Conservation (phyloP, 2,888 invertebrate genomes). For the Noctua fimbriata region DNA sequence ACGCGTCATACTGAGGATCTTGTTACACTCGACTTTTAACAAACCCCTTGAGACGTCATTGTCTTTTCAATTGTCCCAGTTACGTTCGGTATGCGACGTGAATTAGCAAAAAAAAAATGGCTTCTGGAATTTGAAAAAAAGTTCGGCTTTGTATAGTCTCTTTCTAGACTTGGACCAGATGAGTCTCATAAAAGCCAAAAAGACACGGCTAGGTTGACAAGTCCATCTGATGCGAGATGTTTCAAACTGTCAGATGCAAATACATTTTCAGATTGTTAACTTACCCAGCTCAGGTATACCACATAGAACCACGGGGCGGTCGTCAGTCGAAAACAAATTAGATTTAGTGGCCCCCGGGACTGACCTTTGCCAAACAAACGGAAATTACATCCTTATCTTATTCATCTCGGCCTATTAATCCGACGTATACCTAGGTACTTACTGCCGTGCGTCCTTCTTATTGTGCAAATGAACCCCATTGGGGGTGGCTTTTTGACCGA, state of each 20-base stretch:
- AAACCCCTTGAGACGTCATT: not conserved
- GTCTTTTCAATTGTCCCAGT: not conserved
- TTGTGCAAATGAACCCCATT: slow-evolving; percentile 33
- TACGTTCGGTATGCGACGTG: not conserved
- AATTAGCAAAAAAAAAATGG: not conserved
- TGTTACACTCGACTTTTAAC: not conserved
- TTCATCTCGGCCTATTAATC: slow-evolving; percentile 55
- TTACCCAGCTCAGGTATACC: not conserved
- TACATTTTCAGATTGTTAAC: not conserved
- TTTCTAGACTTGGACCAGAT: no score
- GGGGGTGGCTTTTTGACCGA: not conserved
- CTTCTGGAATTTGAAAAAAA: not conserved
- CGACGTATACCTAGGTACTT: slow-evolving; percentile 9
- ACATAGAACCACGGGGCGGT: slow-evolving; percentile 15
- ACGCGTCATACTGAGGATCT: not conserved
- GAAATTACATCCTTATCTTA: slow-evolving; percentile 69
- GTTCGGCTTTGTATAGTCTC: not conserved
- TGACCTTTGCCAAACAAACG: slow-evolving; percentile 66
- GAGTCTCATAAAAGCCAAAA: not conserved
- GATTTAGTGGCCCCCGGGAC: slow-evolving; percentile 40
- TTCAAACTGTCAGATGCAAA: not conserved
- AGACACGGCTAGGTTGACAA: not conserved
- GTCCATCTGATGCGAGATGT: not conserved
- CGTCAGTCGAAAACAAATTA: slow-evolving; percentile 46
- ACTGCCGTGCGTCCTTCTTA: slow-evolving; percentile 19